These are phyloP conservation scores for Oxyteleia sp. DNA, from an alignment of 2,888 invertebrate genomes.

Conservation along the genomic window DNA sequence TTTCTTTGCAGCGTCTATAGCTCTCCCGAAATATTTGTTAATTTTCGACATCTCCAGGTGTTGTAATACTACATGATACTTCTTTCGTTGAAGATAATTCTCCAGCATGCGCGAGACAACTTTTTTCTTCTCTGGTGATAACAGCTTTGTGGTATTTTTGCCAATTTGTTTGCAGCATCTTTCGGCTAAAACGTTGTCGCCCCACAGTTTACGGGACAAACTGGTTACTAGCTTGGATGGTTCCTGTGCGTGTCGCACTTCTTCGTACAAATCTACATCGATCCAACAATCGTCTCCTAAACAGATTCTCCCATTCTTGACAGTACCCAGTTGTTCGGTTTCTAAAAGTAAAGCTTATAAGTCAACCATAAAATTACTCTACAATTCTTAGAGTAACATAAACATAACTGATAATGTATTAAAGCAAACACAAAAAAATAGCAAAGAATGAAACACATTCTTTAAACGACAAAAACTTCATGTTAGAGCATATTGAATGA, in stretches of 20 bases:
- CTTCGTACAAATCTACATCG: not conserved
- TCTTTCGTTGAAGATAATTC: not conserved
- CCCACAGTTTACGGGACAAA: not conserved
- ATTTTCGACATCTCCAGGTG: not conserved
- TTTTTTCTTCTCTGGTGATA: constrained; percentile 6
- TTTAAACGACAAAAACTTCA: too few species aligned
- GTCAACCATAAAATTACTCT: too few species aligned
- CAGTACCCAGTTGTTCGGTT: too few species aligned
- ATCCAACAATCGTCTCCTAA: not conserved
- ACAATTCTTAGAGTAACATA: too few species aligned
- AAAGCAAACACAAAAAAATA: too few species aligned
- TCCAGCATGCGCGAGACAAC: not conserved
- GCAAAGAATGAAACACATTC: too few species aligned
- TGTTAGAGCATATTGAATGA: too few species aligned
- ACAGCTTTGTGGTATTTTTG: not conserved
- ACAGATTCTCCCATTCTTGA: not conserved
- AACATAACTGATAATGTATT: too few species aligned
- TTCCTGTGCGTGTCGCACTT: not conserved
- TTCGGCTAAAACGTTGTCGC: not conserved
- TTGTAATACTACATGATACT: not conserved
- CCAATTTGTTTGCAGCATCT: not conserved
- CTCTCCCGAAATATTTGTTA: not conserved
- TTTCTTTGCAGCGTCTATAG: not conserved
- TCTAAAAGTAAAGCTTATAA: too few species aligned
- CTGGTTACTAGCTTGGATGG: not conserved